Base-by-base conservation (phyloP, 2,888 invertebrate species). In the Lithophane ornitopus region DNA sequence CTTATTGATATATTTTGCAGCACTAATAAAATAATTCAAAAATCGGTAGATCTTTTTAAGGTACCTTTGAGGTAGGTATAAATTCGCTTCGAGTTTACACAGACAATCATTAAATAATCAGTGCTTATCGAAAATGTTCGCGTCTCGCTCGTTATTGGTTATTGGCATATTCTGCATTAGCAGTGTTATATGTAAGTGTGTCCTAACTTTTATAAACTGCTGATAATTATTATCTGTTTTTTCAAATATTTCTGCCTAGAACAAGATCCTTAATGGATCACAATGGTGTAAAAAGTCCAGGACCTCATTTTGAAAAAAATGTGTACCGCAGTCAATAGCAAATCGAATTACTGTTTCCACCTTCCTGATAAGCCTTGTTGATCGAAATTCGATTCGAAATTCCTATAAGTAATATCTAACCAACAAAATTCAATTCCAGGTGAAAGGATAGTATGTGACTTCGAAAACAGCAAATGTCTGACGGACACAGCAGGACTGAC, bases 381-480 rank as follows among this genome's bases (percentile, higher is more conserved):
- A n/a, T n/a, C n/a, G 12, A n/a, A n/a, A n/a, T n/a, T n/a, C n/a
- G n/a, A n/a, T 34, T 26, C 19, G n/a, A 26, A 39, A 34, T 34
- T 62, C 3, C 28, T 39, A 70, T 19, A 26, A 9, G 26, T 26
- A 72, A 6, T 41, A n/a, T 54, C 22, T 26, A 19, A 54, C 8
- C 7, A 41, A 26, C 0, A 16, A 41, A n/a, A 34, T 11, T 52
- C 0, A 3, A 26, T 81, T 85, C 12, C 67, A 87, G 86, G 78
- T 70, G 70, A 66, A 44, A 85, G 44, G 44, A 41, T 65, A 54
- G 80, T 85, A 70, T 92, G 92, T 76, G 85, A 83, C 16, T 41
- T 80, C 0, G 78, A 80, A 0, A 89, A 92, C 46, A 69, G 59
- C 12, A 72, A 69, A n/a, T 92, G 87, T 56, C 54, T 81, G 4